Evolutionary conservation across 2,888 invertebrate genomes (phyloP).

Genomic region (Nemurella pictetii): DNA sequence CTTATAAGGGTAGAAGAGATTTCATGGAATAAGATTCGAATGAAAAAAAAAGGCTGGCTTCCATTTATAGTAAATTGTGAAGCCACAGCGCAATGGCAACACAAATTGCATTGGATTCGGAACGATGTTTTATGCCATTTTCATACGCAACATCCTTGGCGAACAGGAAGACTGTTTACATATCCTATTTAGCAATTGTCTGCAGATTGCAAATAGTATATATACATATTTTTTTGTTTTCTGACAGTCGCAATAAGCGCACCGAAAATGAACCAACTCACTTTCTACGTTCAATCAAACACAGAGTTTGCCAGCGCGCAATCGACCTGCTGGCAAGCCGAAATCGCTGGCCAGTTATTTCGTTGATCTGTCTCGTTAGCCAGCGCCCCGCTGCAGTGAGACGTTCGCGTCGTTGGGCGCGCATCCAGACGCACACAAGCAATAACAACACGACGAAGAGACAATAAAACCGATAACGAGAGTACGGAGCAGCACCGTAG

Average conservation of each 20-base stretch:
- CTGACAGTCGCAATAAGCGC: background rate
- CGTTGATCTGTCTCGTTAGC: background rate
- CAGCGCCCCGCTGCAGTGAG: background rate
- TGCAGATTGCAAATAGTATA: background rate
- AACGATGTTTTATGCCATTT: background rate
- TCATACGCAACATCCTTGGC: background rate
- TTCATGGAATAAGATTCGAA: background rate
- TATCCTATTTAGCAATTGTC: background rate
- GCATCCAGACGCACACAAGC: background rate
- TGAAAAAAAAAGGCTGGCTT: background rate
- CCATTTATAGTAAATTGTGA: background rate
- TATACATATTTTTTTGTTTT: background rate
- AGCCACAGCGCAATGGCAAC: background rate
- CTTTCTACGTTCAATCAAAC: background rate
- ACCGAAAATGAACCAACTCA: background rate
- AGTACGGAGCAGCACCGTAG: background rate
- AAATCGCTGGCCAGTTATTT: background rate
- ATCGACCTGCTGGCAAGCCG: background rate
- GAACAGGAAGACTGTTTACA: background rate
- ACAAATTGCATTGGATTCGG: background rate
- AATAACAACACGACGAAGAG: background rate
- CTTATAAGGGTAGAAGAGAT: background rate
- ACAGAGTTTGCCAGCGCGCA: background rate
- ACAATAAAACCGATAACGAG: background rate
- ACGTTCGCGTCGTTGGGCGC: background rate